phyloP scores from a whole-genome alignment of 1,140 invertebrate genomes.

The Papilio dardanus region DNA sequence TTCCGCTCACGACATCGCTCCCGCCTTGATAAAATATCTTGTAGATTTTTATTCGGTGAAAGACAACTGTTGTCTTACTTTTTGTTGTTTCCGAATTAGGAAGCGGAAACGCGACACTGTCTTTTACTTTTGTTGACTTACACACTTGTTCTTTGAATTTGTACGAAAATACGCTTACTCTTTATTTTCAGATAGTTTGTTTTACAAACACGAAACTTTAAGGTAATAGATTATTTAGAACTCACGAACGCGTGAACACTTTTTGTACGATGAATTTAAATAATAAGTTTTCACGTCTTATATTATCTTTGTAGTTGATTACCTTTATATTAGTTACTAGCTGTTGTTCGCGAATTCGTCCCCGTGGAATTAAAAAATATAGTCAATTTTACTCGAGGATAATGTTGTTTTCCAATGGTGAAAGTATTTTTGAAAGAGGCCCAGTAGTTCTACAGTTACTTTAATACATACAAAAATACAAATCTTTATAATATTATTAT shows the following conservation, averaged over 20 bases:
- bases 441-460: no score
- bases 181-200: conserved; percentile 27
- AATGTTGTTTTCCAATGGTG: no score
- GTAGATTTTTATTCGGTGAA: conserved; percentile 61
- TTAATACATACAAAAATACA: no score
- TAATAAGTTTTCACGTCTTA: not conserved
- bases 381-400: no score
- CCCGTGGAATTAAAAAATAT: no score
- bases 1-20: conserved; percentile 74
- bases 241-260: not conserved
- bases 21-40: conserved; percentile 71
- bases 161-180: not conserved
- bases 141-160: conserved; percentile 38
- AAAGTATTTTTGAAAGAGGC: no score
- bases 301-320: not conserved
- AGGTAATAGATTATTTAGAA: not conserved
- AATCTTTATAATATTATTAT: no score
- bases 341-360: no score
- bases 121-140: conserved; percentile 3
- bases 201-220: conserved; percentile 28
- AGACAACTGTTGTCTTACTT: conserved; percentile 43
- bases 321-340: not conserved
- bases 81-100: conserved; percentile 48
- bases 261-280: not conserved
- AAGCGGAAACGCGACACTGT: conserved; percentile 8